Evolutionary conservation across 2,113 vertebrate genomes (phyloP).

Genomic region (Mystacornis crossleyi): DNA sequence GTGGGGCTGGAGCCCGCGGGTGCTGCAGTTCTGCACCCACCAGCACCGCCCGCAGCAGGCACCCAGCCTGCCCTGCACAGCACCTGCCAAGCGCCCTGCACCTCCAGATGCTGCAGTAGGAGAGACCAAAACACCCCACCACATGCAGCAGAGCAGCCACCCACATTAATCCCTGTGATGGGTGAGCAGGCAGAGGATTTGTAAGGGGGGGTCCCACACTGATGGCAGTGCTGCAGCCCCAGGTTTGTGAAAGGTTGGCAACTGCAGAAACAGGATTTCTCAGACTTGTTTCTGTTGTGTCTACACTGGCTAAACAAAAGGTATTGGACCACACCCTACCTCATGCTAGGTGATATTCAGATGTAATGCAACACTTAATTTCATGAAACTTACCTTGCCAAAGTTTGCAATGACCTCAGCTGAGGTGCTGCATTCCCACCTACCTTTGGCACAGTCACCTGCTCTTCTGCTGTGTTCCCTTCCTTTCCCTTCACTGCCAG

Average conservation of each 20-base stretch:
- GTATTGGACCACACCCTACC: background rate
- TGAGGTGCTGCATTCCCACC: background rate
- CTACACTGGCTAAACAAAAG: background rate
- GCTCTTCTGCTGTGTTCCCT: background rate
- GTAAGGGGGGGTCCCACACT: background rate
- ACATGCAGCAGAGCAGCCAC: rapidly evolving
- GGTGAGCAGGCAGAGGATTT: background rate
- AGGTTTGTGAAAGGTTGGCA: background rate
- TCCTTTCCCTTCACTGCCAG: background rate
- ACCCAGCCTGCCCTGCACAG: background rate
- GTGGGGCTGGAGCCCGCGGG: rapidly evolving
- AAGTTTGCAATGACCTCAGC: conserved; percentile 2
- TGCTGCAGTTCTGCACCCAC: background rate
- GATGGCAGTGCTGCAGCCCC: background rate
- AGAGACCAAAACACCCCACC: background rate
- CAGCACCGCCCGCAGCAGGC: rapidly evolving
- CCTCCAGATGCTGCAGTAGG: background rate
- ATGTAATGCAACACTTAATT: conserved; percentile 1
- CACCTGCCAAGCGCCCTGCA: background rate
- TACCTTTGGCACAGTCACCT: rapidly evolving
- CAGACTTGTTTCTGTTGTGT: background rate
- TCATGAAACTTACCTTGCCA: background rate
- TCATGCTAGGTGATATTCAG: background rate
- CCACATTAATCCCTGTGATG: rapidly evolving
- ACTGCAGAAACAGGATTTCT: background rate